phyloP scores from a whole-genome alignment of 1,140 invertebrate species.

The Cherax quadricarinatus region DNA sequence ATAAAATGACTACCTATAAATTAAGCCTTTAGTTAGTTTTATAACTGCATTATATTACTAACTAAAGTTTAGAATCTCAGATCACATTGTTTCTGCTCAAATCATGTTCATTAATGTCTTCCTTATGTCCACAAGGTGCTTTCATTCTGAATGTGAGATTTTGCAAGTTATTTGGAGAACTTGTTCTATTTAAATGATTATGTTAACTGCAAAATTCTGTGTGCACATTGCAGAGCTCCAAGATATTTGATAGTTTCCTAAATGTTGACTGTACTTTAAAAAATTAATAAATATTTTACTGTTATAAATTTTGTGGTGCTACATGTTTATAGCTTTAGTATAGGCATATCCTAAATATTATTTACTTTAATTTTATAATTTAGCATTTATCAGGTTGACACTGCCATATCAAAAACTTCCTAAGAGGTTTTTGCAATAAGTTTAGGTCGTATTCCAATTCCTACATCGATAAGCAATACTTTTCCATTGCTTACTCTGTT shows the following conservation, averaged over 20 bases:
- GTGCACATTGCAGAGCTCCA: neutral
- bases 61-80: neutral
- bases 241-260: slow-evolving; percentile 8
- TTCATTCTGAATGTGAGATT: slow-evolving; percentile 11
- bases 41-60: neutral
- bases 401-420: slow-evolving; percentile 36
- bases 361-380: neutral
- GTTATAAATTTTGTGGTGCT: slow-evolving; percentile 41
- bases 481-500: neutral
- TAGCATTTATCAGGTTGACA: slow-evolving; percentile 43
- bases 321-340: slow-evolving; percentile 22
- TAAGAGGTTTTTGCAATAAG: slow-evolving; percentile 25
- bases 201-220: too few species aligned
- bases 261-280: slow-evolving; percentile 18
- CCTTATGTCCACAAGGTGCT: slow-evolving; percentile 48
- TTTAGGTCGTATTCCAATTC: slow-evolving; percentile 28
- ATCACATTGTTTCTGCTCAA: slow-evolving; percentile 32
- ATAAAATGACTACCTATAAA: slow-evolving; percentile 15
- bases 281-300: neutral
- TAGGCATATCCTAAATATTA: slow-evolving; percentile 27
- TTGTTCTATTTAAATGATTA: slow-evolving; percentile 17
- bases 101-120: neutral
- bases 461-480: neutral
- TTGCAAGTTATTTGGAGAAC: neutral
- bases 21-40: neutral